Conservation (phyloP, 30 jellyfish, hydroid and myxozoan species). For the Aurelia sp. region DNA sequence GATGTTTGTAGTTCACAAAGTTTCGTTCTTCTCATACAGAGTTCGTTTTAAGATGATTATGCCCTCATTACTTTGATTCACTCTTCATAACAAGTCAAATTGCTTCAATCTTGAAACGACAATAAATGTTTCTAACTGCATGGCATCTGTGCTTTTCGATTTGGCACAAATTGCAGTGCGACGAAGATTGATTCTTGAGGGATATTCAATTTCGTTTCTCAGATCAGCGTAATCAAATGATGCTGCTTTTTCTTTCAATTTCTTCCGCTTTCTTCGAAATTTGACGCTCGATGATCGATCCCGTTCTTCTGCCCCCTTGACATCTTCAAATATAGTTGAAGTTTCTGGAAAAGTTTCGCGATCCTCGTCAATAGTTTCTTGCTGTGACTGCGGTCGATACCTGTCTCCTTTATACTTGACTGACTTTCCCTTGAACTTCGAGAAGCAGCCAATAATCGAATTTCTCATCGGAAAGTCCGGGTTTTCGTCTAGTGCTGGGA, state of each 20-base stretch:
- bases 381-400: too few species aligned
- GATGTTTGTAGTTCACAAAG: too few species aligned
- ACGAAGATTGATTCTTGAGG: constrained; percentile 36
- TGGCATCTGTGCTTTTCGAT: constrained; percentile 57
- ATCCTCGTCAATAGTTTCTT: constrained; percentile 10
- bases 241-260: constrained; percentile 42
- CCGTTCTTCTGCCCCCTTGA: neutral
- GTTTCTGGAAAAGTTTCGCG: neutral
- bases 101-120: constrained; percentile 69
- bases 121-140: constrained; percentile 59
- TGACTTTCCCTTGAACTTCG: too few species aligned
- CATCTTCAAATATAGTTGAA: neutral
- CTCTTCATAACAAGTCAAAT: constrained; percentile 40
- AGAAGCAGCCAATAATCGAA: too few species aligned
- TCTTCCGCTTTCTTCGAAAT: constrained; percentile 16
- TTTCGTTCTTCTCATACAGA: too few species aligned
- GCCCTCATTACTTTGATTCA: neutral
- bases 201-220: constrained; percentile 41
- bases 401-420: too few species aligned
- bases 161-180: constrained; percentile 64
- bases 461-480: too few species aligned
- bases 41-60: too few species aligned
- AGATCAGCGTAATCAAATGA: constrained; percentile 64
- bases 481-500: too few species aligned
- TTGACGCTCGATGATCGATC: too few species aligned